Percentiles rank a stretch among this genome's conserved stretches.
These are phyloP conservation scores for Hyperopisus bebe DNA, from an alignment of 2,113 vertebrate genomes.

Conservation along the genomic window DNA sequence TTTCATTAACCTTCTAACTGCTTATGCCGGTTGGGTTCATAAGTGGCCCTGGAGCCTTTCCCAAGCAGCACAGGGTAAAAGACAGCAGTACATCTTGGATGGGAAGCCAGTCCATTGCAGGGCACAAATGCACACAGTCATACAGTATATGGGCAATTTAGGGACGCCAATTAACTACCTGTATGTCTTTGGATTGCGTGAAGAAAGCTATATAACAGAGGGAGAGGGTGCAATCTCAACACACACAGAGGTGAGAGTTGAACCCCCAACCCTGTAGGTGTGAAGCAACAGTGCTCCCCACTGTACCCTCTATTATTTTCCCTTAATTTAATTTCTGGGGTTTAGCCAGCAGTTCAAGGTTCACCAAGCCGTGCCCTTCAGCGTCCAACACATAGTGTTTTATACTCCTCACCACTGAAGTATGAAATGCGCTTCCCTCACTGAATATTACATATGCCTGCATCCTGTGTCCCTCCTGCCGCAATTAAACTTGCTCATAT, in stretches of 20 bases:
- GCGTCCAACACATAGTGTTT: background rate
- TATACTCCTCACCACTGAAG: background rate
- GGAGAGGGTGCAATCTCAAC: background rate
- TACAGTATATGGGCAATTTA: too few relatives aligned
- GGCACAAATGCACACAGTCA: too few relatives aligned
- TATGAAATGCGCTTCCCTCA: background rate
- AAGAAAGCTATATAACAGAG: background rate
- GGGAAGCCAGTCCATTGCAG: background rate
- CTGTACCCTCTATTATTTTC: background rate
- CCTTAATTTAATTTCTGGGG: background rate
- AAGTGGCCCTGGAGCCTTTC: background rate
- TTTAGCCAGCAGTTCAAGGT: background rate
- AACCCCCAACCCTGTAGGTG: background rate
- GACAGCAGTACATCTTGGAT: background rate
- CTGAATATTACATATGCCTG: background rate
- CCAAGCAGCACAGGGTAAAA: background rate
- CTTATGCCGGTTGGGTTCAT: background rate
- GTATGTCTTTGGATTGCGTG: background rate
- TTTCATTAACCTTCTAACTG: background rate
- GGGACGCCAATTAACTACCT: too few relatives aligned
- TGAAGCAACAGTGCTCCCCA: background rate
- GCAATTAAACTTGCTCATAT: constrained; percentile 19
- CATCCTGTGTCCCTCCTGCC: background rate
- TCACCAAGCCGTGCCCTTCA: background rate
- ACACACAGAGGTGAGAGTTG: background rate